Evolutionary conservation across 2,113 vertebrate genomes (phyloP), one percentile per base, ranked within the genome.

Genomic region (Plecturocebus donacophilus): DNA sequence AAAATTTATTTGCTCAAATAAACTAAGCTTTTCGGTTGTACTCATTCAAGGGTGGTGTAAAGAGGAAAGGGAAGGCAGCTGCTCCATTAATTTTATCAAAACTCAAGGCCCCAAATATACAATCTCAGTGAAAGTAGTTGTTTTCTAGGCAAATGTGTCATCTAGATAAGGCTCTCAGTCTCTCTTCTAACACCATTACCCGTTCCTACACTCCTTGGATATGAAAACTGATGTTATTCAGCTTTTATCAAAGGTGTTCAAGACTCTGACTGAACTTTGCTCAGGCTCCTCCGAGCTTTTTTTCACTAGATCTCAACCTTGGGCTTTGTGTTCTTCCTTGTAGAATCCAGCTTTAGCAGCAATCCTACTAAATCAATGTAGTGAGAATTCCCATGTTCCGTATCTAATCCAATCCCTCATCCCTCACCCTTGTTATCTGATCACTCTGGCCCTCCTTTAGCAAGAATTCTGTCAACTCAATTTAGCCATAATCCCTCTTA

Each of bases 1-100:
- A 82, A 87, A 88, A 66, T 96, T 84, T 10, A 32, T 87, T 93
- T 42, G 12, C 71, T 94, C 17, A 86, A 11, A 83, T 89, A 93
- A 92, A 45, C 27, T 82, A 80, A 76, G 11, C 6, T 17, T 92
- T 94, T 56, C 27, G 1, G 58, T 75, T 83, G 10, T 10, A 76
- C 45, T 71, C 25, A 19, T 58, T 77, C 10, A 54, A 1, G 1
- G 30, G 9, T 32, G 21, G 16, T 70, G 0, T 14, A 64, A 68
- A 21, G n/a, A 12, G 75, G 11, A 70, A 10, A 19, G 1, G 19
- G 30, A 83, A 90, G 47, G 2, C 12, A 64, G 6, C 6, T 4
- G 0, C 11, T 9, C 0, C 0, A 5, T 40, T 82, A 70, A 76
- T 45, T 49, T 32, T 61, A 73, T 73, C 17, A 80, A 19, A 8